Evolutionary conservation across 2,797 vertebrate species (phyloP), one percentile per base, ranked within the genome.

Genomic region (Enteromius unitaeniatus): DNA sequence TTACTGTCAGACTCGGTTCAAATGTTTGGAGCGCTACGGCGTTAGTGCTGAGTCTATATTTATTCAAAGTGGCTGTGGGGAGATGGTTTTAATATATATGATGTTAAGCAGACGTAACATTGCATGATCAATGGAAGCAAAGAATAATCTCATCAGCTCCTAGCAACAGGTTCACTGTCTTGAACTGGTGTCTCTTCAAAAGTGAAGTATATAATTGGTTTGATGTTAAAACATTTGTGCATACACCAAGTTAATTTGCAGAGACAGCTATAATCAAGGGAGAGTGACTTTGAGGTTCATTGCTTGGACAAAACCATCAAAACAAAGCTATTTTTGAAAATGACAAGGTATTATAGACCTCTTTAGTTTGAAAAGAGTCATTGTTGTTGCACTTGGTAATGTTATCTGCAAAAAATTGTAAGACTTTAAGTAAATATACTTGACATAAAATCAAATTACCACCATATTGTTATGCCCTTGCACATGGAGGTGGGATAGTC

Each of bases 1-100:
- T 92, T 92, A 92, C 87, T 86, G 67, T 90, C 89, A 90, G 91
- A 92, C 85, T 88, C 86, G 89, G 89, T 19, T 89, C 81, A 88
- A 89, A 91, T 91, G 23, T 53, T 62, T 68, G 23, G 49, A 79
- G 40, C 19, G 10, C 45, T 53, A n/a, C 1, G 8, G n/a, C 47
- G 21, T 15, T 21, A 79, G 47, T 37, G 47, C 19, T 6, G 60
- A 79, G 55, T 58, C 55, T 86, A 34, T 60, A 83, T 79, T 75
- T 79, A 26, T 79, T 79, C 23, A 70, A 65, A 67, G 73, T 42
- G 34, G 60, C 37, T 83, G 49, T 42, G 6, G 74, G n/a, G 26
- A 69, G 19, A 47, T 31, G 51, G 23, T 83, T 82, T 74, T 67
- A 76, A 60, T 78, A 60, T 82, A 69, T 69, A 37, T 45, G 62